Base-by-base conservation (phyloP, 2,888 invertebrate species). In the Gymnocheta viridis region DNA sequence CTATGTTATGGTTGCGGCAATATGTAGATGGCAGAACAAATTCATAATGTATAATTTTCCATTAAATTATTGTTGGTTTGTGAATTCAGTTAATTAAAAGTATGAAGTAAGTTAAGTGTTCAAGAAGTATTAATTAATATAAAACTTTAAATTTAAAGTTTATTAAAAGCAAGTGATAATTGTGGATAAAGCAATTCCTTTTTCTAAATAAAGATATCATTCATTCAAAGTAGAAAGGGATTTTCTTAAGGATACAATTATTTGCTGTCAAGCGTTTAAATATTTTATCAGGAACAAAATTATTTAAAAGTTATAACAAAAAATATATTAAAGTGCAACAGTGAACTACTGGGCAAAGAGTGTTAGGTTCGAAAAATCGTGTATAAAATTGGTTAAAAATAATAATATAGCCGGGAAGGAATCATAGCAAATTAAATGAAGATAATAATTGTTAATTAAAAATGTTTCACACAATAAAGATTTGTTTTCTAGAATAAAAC, bases 281-380 rank as follows among this genome's bases (percentile, higher is more conserved):
- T 44, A 32, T 51, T 22, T 51, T 29, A 27, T 10, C 9, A 67
- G 69, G 38, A 60, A 69, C 60, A 70, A 70, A 24, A 64, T 32
- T 19, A 49, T 56, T 47, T 67, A 54, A 60, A 35, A 2, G 17
- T 24, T 17, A 22, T 41, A 41, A 38, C 19, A 35, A 69, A 14
- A 17, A 49, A n/a, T 41, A 60, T 24, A 41, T 22, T 67, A 24
- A 54, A 54, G 70, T 35, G 82, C 82, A 85, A 79, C 82, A 85
- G 54, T 79, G 79, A 76, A 79, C 82, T 66, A 60, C 66, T 35
- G 38, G 24, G 29, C 82, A 82, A 66, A 79, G 78, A 79, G 82
- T 64, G 69, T 69, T 47, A 69, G 66, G 17, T 56, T 5, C 47
- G 54, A 62, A 74, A 47, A 44, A n/a, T 54, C 24, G 24, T 10